These are phyloP conservation scores for Atractosteus spatula DNA, from an alignment of 2,113 vertebrate species.

Conservation along the genomic window DNA sequence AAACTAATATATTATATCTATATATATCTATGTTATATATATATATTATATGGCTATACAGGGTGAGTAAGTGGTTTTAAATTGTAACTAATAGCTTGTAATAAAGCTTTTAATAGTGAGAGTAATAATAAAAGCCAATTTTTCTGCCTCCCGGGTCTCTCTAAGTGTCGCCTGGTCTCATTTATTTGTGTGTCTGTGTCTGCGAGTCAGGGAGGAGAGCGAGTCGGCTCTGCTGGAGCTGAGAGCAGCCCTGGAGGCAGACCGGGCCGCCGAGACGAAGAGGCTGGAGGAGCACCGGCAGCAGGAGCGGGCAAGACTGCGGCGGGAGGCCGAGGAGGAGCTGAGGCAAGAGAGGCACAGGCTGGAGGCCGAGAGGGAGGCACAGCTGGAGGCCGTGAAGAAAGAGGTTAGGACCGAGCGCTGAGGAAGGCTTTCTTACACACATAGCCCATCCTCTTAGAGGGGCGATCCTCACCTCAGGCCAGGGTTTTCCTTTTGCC, in stretches of 20 bases:
- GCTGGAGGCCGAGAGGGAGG: constrained; percentile 58
- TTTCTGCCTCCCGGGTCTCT: neutral
- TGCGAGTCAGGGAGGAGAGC: constrained; percentile 65
- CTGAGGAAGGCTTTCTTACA: too few relatives aligned
- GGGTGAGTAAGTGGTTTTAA: too few relatives aligned
- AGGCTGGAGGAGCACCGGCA: constrained; percentile 56
- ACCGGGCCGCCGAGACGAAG: constrained; percentile 41
- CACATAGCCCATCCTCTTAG: too few relatives aligned
- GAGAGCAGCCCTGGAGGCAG: constrained; percentile 48
- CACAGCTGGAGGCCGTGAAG: constrained; percentile 55
- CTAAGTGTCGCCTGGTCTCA: neutral
- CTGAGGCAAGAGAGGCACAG: constrained; percentile 42
- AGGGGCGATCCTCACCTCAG: too few relatives aligned
- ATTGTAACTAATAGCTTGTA: too few relatives aligned
- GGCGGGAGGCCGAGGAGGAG: constrained; percentile 58
- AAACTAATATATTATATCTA: too few relatives aligned
- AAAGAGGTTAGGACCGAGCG: constrained; percentile 58
- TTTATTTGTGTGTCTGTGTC: neutral
- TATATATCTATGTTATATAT: too few relatives aligned
- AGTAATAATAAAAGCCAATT: neutral
- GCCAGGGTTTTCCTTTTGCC: too few relatives aligned
- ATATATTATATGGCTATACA: neutral
- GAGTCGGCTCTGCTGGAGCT: constrained; percentile 57
- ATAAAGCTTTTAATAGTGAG: too few relatives aligned
- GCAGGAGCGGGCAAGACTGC: constrained; percentile 49